These are phyloP conservation scores for Oreochromis aureus DNA, from an alignment of 2,113 vertebrate species.

Conservation along the genomic window DNA sequence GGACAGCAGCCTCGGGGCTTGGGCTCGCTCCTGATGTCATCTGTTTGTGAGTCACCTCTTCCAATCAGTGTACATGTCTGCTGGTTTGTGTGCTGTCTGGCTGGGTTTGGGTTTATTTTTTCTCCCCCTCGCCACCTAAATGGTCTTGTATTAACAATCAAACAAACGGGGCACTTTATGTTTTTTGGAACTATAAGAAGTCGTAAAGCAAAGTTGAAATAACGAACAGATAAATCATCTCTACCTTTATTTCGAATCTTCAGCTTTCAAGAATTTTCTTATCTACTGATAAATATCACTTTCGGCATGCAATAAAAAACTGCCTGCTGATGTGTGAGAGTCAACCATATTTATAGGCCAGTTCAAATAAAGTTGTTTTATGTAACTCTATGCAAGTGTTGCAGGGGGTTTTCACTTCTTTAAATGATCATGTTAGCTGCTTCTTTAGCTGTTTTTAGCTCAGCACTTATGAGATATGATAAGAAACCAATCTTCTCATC, in stretches of 20 bases:
- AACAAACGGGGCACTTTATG: background rate
- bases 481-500: background rate
- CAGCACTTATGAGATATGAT: background rate
- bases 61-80: background rate
- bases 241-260: background rate
- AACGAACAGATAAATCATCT: background rate
- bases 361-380: background rate
- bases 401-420: background rate
- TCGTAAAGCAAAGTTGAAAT: background rate
- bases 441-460: background rate
- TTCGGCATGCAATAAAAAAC: fast-evolving
- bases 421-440: background rate
- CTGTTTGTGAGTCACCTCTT: background rate
- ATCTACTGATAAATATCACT: background rate
- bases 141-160: background rate
- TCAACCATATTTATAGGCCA: background rate
- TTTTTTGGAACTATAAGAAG: background rate
- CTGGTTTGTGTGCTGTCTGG: background rate
- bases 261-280: background rate
- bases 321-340: background rate
- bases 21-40: background rate
- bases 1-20: background rate
- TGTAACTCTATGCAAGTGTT: background rate
- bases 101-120: background rate
- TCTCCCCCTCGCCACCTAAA: background rate